Percentiles rank a stretch among this genome's conserved stretches.
Evolutionary conservation across 2,888 invertebrate species (phyloP).

Genomic region (Macaria liturata): DNA sequence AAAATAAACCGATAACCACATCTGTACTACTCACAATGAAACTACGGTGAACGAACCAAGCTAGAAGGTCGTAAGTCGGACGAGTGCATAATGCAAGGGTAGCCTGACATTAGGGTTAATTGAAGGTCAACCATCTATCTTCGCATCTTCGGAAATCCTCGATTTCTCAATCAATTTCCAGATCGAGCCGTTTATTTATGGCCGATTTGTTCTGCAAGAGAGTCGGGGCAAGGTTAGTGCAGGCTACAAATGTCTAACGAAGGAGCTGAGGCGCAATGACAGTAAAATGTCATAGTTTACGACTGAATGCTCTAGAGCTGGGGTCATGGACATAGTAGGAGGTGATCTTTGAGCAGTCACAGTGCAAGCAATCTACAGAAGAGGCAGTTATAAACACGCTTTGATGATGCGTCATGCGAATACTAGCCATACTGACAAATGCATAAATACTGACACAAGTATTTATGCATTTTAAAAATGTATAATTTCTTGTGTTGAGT

Average conservation of each 20-base stretch:
- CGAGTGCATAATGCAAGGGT: conserved; percentile 59
- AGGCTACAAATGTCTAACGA: conserved; percentile 59
- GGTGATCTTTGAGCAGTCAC: conserved; percentile 27
- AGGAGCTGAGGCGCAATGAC: conserved; percentile 64
- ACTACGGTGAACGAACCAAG: conserved; percentile 69
- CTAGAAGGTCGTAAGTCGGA: conserved; percentile 67
- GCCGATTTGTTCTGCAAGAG: conserved; percentile 43
- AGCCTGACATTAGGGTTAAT: conserved; percentile 51
- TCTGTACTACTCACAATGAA: conserved; percentile 61
- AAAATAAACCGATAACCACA: conserved; percentile 77
- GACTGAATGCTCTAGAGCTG: conserved; percentile 60
- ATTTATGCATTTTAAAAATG: too few species aligned
- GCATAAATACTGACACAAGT: too few species aligned
- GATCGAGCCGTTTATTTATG: conserved; percentile 37
- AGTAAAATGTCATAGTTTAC: conserved; percentile 75
- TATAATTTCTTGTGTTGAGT: too few species aligned
- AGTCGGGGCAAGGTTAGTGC: conserved; percentile 57
- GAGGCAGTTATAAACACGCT: not conserved
- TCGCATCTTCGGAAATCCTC: conserved; percentile 30
- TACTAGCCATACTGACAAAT: too few species aligned
- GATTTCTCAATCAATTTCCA: conserved; percentile 33
- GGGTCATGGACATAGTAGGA: conserved; percentile 57
- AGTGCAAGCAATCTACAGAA: conserved; percentile 8
- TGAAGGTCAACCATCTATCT: conserved; percentile 52
- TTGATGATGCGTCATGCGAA: not conserved